phyloP scores from a whole-genome alignment of 2,888 invertebrate species.

The Thymelicus sylvestris region DNA sequence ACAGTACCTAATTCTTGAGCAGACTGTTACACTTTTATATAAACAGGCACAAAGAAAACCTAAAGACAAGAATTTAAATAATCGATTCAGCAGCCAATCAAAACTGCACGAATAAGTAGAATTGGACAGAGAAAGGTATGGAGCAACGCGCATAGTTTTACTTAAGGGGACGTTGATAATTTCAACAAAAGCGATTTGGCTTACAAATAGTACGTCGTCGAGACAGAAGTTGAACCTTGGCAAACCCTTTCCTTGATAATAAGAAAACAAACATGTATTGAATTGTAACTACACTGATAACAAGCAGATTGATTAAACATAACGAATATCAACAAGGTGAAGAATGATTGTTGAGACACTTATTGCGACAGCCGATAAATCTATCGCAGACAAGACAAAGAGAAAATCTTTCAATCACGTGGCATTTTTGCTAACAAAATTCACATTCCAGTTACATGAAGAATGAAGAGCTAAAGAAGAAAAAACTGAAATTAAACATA shows the following conservation, averaged over 20 bases:
- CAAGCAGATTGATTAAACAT: neutral
- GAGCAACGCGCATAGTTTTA: slow-evolving; percentile 26
- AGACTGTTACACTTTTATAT: slow-evolving; percentile 9
- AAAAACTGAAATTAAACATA: slow-evolving; percentile 24
- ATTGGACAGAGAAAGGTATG: slow-evolving; percentile 30
- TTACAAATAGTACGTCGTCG: neutral
- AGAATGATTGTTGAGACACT: slow-evolving; percentile 14
- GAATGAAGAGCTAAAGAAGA: slow-evolving; percentile 12
- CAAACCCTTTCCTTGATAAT: slow-evolving; percentile 10
- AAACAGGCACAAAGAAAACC: slow-evolving; percentile 5
- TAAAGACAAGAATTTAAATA: slow-evolving; percentile 43
- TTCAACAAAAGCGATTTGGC: slow-evolving; percentile 7
- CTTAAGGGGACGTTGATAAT: slow-evolving; percentile 31
- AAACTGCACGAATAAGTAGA: slow-evolving; percentile 35
- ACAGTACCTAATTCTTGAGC: neutral
- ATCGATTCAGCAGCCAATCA: slow-evolving; percentile 47
- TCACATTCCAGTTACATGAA: slow-evolving; percentile 1
- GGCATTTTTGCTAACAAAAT: slow-evolving; percentile 1
- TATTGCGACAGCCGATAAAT: slow-evolving; percentile 2
- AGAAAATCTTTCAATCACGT: slow-evolving; percentile 18
- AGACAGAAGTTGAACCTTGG: neutral
- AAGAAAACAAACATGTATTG: slow-evolving; percentile 11
- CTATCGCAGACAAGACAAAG: slow-evolving; percentile 23
- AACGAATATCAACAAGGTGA: neutral
- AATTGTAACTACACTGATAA: slow-evolving; percentile 16